Evolutionary conservation across 2,797 vertebrate genomes (phyloP), one percentile per base, ranked within the genome.

Genomic region (Psittacula derbiana): DNA sequence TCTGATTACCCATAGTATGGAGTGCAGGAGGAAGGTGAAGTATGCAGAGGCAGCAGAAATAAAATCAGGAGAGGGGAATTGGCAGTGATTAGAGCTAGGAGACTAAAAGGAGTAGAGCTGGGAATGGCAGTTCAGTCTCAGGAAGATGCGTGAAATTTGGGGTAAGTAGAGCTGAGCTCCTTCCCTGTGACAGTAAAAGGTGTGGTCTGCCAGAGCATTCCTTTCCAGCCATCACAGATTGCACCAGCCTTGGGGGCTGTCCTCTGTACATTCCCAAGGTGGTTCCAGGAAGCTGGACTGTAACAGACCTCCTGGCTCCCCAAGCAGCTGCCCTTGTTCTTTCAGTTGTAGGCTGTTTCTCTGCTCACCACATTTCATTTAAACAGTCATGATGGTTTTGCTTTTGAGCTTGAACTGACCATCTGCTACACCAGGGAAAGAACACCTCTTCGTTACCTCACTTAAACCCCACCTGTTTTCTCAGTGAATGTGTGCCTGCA

Each of bases 381-480:
- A 58, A 75, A 58, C 38, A 72, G 40, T 33, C 24, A 15, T 2
- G 0, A n/a, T 53, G 28, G 25, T 44, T 72, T 84, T 83, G 52
- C 52, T 86, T 80, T 90, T 10, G 62, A 90, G 62, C 46, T 69
- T 79, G 78, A 64, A 18, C 36, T 86, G 71, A 58, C 67, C 50
- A 41, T 78, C 52, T 65, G 70, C n/a, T 83, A 69, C 36, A 53
- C 7, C 4, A 41, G 38, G 33, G 57, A 13, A 86, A 86, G 80
- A 83, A 49, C 64, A 46, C 4, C 47, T 76, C 62, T 57, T 41
- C 0, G 0, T 75, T 90, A 86, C 70, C 86, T 84, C 83, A 52
- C 66, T 52, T 80, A 81, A 83, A 86, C 53, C 38, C 55, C 53
- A 47, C 88, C 72, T 82, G n/a, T 67, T 41, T 85, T 71, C 87